Base-by-base conservation (phyloP, 2,113 vertebrate species). In the Aix galericulata region DNA sequence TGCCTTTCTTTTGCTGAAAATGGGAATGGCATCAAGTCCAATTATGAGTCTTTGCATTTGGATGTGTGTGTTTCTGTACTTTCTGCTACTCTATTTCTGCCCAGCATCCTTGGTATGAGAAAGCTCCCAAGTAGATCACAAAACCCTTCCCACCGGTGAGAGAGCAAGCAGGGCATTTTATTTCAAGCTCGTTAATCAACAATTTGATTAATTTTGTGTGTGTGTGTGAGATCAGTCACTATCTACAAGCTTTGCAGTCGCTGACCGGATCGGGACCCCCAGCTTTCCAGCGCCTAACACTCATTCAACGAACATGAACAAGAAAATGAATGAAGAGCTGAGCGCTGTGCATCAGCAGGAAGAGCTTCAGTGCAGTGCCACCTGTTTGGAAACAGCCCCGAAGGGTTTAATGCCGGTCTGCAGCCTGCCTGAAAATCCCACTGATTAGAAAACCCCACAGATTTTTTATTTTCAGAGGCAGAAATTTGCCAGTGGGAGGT, bases 351-450 rank as follows among this genome's bases (percentile, higher is more conserved):
- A 64, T 12, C 34, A 71, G 32, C 17, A 58, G 38, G 55, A 66
- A 81, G 20, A 1, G 0, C 21, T 87, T 69, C 0, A 6, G 25
- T 60, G 5, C 27, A 20, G 31, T 0, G 2, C 2, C 64, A 21
- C 44, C 78, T 74, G 21, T 71, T 66, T 75, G 32, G 71, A 11
- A 87, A 62, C 0, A 9, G 27, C 31, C 87, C 0, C 0, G 3
- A 75, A 14, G 23, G 29, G 29, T 64, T 34, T 71, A 84, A 40
- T 8, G 22, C 59, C 42, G 25, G 3, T 86, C 81, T 48, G 27
- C 59, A 91, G 77, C 25, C 40, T 84, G 26, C 40, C 27, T 53
- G 60, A 40, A 69, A 62, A 66, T 31, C 5, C 23, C n/a, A 38
- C 50, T 64, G 29, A 17, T 11, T 48, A 40, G 44, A 69, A 76